Evolutionary conservation across 2,797 vertebrate genomes (phyloP).

Genomic region (Hybognathus amarus): DNA sequence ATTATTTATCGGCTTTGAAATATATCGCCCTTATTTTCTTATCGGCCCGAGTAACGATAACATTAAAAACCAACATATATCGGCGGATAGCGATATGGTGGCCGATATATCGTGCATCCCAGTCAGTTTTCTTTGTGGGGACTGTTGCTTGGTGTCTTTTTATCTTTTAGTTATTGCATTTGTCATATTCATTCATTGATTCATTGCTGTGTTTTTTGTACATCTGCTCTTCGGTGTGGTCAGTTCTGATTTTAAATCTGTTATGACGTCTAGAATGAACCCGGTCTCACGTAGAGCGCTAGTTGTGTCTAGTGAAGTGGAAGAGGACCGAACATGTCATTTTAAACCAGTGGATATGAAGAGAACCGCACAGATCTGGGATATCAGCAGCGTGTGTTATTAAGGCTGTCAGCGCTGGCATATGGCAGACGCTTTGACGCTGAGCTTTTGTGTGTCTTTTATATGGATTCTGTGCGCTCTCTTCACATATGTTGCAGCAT

Average conservation of each 20-base stretch:
- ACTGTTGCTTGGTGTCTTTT: background rate
- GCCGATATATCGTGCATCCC: too few species aligned
- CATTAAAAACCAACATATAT: too few species aligned
- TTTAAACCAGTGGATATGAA: constrained; percentile 21
- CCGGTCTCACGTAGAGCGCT: background rate
- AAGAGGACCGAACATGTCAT: constrained; percentile 26
- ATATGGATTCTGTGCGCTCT: constrained; percentile 31
- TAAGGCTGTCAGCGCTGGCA: constrained; percentile 43
- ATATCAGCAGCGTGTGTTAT: constrained; percentile 43
- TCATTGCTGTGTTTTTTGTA: background rate
- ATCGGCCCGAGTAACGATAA: too few species aligned
- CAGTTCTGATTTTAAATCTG: constrained; percentile 1
- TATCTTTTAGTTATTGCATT: background rate
- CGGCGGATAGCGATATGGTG: too few species aligned
- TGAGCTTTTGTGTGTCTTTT: constrained; percentile 42
- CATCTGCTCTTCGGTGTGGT: background rate
- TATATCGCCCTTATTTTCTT: too few species aligned
- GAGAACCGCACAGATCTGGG: constrained; percentile 1
- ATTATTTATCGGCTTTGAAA: too few species aligned
- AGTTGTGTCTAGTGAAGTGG: constrained; percentile 34
- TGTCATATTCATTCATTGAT: background rate
- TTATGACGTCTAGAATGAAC: background rate
- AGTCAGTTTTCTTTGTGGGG: background rate
- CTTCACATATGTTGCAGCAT: constrained; percentile 52
- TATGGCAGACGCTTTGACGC: constrained; percentile 44